These are phyloP conservation scores for Nannoperca australis DNA, from an alignment of 2,797 vertebrate species.

Conservation along the genomic window DNA sequence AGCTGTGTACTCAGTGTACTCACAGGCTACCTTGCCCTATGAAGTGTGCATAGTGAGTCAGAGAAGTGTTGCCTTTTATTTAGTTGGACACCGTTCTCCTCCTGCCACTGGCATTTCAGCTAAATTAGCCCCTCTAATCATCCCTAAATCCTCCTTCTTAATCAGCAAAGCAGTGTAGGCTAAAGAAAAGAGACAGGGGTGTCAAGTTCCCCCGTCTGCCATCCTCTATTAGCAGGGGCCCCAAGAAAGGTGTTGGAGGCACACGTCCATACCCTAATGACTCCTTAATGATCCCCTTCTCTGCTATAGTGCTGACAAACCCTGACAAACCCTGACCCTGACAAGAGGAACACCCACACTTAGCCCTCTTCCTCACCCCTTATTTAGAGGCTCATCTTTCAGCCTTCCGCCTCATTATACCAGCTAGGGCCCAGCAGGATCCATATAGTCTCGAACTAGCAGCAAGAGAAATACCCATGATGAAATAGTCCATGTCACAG, in stretches of 20 bases:
- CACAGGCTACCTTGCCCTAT: conserved; percentile 21
- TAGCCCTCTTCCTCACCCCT: conserved; percentile 57
- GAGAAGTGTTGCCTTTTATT: conserved; percentile 55
- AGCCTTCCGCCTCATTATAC: conserved; percentile 60
- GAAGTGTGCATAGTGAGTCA: conserved; percentile 22
- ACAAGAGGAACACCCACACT: conserved; percentile 77
- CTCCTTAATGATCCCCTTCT: conserved; percentile 79
- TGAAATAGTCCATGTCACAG: conserved; percentile 61
- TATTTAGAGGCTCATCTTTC: conserved; percentile 72
- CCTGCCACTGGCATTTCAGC: conserved; percentile 25
- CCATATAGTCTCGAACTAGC: conserved; percentile 36
- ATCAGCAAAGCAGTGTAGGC: conserved; percentile 63
- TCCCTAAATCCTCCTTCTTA: conserved; percentile 59
- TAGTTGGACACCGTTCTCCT: conserved; percentile 31
- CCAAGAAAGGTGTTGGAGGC: conserved; percentile 58
- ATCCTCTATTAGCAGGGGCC: conserved; percentile 60
- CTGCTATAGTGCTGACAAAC: conserved; percentile 68
- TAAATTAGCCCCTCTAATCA: conserved; percentile 67
- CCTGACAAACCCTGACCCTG: conserved; percentile 76
- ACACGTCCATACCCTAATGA: conserved; percentile 78
- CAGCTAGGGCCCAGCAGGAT: conserved; percentile 42
- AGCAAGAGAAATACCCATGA: conserved; percentile 69
- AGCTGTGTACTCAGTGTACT: conserved; percentile 39
- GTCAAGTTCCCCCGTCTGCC: conserved; percentile 56
- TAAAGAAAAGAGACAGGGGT: conserved; percentile 55